phyloP scores from a whole-genome alignment of 2,888 invertebrate genomes.

The Camptogramma bilineatum region DNA sequence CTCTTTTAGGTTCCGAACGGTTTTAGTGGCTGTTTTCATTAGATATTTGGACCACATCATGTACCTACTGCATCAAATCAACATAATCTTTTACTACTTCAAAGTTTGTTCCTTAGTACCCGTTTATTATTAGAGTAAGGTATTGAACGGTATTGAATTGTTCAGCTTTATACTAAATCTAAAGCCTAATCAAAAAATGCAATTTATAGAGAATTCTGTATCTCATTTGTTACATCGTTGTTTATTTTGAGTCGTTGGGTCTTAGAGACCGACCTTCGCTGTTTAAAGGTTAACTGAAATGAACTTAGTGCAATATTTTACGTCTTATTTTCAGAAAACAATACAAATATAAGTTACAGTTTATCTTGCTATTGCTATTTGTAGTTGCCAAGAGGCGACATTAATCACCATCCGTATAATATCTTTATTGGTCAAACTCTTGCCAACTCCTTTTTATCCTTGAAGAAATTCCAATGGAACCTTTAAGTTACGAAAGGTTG shows the following conservation, averaged over 20 bases:
- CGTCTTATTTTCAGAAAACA: conserved; percentile 1
- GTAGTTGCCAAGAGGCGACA: conserved; percentile 21
- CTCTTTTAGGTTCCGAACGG: no score
- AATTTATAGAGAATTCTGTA: neutral
- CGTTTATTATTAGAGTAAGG: no score
- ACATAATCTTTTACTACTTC: no score
- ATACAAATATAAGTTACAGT: conserved; percentile 6
- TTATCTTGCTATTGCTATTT: conserved; percentile 1
- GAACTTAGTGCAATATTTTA: neutral
- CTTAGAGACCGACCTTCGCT: neutral
- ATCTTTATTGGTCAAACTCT: conserved; percentile 26
- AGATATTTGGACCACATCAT: neutral
- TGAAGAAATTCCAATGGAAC: conserved; percentile 49
- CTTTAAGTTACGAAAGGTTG: conserved; percentile 56
- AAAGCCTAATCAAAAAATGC: neutral
- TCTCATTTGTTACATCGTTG: neutral
- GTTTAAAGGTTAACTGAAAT: neutral
- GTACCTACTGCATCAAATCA: no score
- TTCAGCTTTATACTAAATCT: no score
- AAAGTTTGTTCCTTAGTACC: no score
- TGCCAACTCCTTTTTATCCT: conserved; percentile 37
- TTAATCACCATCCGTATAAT: conserved; percentile 21
- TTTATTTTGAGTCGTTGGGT: neutral
- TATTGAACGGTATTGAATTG: no score
- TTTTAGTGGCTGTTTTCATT: neutral